Evolutionary conservation across 2,113 vertebrate species (phyloP).

Genomic region (Phalacrocorax carbo): DNA sequence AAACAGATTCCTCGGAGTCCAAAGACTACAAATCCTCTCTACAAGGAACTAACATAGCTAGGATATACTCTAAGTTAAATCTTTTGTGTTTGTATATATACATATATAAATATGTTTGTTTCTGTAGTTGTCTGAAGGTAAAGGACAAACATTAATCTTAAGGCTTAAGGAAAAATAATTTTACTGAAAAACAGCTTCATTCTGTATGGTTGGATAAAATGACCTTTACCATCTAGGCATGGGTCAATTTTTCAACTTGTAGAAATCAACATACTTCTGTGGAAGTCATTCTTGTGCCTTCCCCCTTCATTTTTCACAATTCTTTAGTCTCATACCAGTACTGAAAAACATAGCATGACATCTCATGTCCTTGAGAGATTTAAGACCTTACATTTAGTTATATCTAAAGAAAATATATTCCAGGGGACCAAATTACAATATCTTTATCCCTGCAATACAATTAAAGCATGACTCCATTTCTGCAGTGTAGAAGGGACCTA

Average conservation of each 20-base stretch:
- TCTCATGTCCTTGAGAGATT: slow-evolving; percentile 10
- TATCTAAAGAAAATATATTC: slow-evolving; percentile 34
- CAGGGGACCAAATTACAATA: slow-evolving; percentile 3
- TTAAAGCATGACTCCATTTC: slow-evolving; percentile 38
- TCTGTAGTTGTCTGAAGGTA: background rate
- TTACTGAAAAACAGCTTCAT: background rate
- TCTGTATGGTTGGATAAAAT: background rate
- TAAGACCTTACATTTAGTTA: background rate
- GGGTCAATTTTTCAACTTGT: background rate
- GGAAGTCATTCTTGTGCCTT: background rate
- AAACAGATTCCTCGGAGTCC: background rate
- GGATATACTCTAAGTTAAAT: background rate
- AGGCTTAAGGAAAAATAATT: background rate
- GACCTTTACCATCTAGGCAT: background rate
- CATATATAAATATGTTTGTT: background rate
- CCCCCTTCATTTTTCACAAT: background rate
- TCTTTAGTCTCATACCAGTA: background rate
- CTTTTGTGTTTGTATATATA: fast-evolving
- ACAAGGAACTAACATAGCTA: background rate
- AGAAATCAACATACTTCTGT: background rate
- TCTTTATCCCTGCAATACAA: slow-evolving; percentile 31
- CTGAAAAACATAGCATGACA: background rate
- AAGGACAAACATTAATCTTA: background rate
- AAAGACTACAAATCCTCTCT: background rate
- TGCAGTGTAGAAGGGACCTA: background rate